Conservation (phyloP, 1,140 invertebrate genomes). For the Drosophila setifemur region DNA sequence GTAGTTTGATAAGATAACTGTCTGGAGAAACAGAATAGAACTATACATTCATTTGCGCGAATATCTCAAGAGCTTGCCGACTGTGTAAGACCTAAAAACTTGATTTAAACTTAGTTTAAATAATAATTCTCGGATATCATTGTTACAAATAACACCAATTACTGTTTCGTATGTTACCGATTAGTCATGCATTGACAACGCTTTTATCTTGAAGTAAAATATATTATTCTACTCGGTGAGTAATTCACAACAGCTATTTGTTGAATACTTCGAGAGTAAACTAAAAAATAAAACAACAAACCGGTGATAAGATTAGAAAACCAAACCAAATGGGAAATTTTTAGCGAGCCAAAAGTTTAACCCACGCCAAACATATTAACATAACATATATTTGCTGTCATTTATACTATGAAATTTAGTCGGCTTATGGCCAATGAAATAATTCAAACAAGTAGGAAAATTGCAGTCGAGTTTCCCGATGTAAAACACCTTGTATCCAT, state of each 20-base stretch:
- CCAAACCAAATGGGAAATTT: slow-evolving; percentile 3
- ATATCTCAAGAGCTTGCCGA: background rate
- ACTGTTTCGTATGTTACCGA: too few species aligned
- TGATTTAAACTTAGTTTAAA: too few species aligned
- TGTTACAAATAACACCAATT: too few species aligned
- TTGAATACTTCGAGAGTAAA: background rate
- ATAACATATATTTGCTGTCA: slow-evolving; percentile 37
- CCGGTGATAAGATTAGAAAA: slow-evolving; percentile 18
- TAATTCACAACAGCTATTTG: slow-evolving; percentile 23
- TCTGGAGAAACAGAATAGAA: background rate
- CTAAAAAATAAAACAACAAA: slow-evolving; percentile 2
- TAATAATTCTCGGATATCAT: too few species aligned
- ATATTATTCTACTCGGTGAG: background rate
- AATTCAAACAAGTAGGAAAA: slow-evolving; percentile 43
- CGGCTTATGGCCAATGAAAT: slow-evolving; percentile 68
- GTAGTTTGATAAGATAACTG: slow-evolving; percentile 24
- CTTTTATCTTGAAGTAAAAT: too few species aligned
- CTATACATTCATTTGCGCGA: background rate
- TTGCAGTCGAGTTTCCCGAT: too few species aligned
- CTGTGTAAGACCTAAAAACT: too few species aligned
- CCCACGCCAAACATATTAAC: background rate
- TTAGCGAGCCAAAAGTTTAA: background rate
- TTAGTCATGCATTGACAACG: slow-evolving; percentile 3
- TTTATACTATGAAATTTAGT: slow-evolving; percentile 43
- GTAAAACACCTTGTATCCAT: too few species aligned